Evolutionary conservation across 2,113 vertebrate genomes (phyloP), one percentile per base, ranked within the genome.

Genomic region (Ctenodactylus gundi): DNA sequence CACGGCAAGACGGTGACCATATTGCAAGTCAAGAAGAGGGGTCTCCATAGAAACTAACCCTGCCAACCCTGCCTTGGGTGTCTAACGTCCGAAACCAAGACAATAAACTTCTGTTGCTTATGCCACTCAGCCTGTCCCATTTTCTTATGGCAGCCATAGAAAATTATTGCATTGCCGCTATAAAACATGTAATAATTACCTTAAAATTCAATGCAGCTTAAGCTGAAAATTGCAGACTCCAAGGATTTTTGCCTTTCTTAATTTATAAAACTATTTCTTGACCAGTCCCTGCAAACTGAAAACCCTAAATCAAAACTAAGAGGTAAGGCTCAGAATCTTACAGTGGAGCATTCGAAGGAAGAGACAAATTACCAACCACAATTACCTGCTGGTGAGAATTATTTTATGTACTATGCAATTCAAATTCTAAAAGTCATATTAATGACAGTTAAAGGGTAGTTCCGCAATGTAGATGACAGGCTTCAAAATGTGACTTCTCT

Each of bases 361-460:
- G 83, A 91, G 95, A 89, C 82, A 91, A 92, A 90, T 95, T 86
- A 96, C 92, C 95, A 93, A 82, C 39, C 60, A 87, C 81, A 95
- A 94, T 95, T 93, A 96, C 44, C 64, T 72, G 21, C 80, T 87
- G 49, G 51, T 94, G 81, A 93, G 60, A 95, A 90, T 70, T 89
- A 93, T 95, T 95, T 97, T 86, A 95, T 89, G 73, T 75, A 68
- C 62, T 78, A 20, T 78, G 88, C 88, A 86, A 65, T 96, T 97
- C 93, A 94, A 97, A 97, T 88, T 89, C 51, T 93, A 93, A 97
- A 96, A 92, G 80, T 51, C 27, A 36, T 96, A 95, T 96, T 95
- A 87, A 94, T 93, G 89, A 94, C 92, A 94, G 75, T 93, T 97
- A 96, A 97, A 87, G 96, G 85, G 91, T 81, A 94, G 96, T 55